phyloP scores from a whole-genome alignment of 2,113 vertebrate species.

The Apeltes quadracus region DNA sequence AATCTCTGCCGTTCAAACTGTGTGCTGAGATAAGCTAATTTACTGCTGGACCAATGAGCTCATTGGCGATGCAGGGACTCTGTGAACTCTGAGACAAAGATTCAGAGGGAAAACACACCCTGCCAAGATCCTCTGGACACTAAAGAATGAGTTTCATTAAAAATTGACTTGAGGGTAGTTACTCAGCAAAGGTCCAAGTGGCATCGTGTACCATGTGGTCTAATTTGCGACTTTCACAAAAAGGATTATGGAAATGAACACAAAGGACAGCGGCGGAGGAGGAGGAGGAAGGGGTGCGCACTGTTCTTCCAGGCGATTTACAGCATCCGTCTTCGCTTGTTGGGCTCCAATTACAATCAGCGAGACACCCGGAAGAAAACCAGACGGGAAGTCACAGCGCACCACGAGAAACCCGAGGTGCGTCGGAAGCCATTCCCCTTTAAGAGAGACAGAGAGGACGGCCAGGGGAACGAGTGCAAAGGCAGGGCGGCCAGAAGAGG shows the following conservation, averaged over 20 bases:
- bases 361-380: too few relatives aligned
- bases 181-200: constrained; percentile 7
- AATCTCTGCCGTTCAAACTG: too few relatives aligned
- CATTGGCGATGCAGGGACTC: constrained; percentile 4
- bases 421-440: not conserved
- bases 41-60: too few relatives aligned
- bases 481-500: constrained; percentile 10
- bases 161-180: constrained; percentile 11
- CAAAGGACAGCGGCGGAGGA: constrained; percentile 13
- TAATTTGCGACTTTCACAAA: constrained; percentile 8
- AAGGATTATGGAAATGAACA: constrained; percentile 3
- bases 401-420: not conserved
- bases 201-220: constrained; percentile 13
- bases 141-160: constrained; percentile 40
- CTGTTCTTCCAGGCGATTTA: constrained; percentile 1
- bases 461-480: constrained; percentile 13
- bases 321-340: not conserved
- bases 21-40: too few relatives aligned
- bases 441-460: constrained; percentile 15
- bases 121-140: constrained; percentile 17
- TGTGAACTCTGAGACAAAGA: constrained; percentile 16
- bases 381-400: too few relatives aligned
- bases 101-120: constrained; percentile 20
- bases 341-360: not conserved
- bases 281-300: too few relatives aligned